phyloP scores from a whole-genome alignment of 2,797 vertebrate species.

The Melanotaenia boesemani region DNA sequence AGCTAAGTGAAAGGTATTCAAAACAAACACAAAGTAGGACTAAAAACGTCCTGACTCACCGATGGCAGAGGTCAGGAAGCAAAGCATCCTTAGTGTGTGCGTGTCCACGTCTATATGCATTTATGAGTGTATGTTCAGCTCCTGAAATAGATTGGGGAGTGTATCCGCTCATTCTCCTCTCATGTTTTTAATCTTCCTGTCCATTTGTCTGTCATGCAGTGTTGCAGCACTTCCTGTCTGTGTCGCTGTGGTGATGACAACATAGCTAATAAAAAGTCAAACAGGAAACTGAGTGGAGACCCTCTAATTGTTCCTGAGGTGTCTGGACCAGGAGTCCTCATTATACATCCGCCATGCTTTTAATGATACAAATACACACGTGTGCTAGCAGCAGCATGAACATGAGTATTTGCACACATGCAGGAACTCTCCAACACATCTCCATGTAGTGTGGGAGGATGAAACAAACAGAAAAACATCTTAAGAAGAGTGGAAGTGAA shows the following conservation, averaged over 20 bases:
- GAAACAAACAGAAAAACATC: slow-evolving; percentile 30
- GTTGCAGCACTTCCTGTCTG: slow-evolving; percentile 72
- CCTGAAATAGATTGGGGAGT: slow-evolving; percentile 76
- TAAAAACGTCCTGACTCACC: slow-evolving; percentile 66
- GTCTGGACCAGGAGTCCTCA: slow-evolving; percentile 65
- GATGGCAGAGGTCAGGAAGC: slow-evolving; percentile 63
- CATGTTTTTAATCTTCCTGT: slow-evolving; percentile 78
- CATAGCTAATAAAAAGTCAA: slow-evolving; percentile 77
- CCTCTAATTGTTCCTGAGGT: slow-evolving; percentile 78
- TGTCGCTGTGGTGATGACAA: slow-evolving; percentile 58
- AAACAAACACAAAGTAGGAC: slow-evolving; percentile 61
- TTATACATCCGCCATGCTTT: slow-evolving; percentile 57
- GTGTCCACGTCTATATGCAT: slow-evolving; percentile 17
- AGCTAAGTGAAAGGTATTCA: slow-evolving; percentile 65
- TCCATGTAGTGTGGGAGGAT: slow-evolving; percentile 25
- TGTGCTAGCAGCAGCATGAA: background rate
- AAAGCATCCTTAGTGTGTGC: slow-evolving; percentile 63
- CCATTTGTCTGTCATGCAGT: slow-evolving; percentile 75
- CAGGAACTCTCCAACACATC: slow-evolving; percentile 29
- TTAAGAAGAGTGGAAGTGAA: slow-evolving; percentile 40
- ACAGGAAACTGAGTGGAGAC: slow-evolving; percentile 75
- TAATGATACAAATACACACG: slow-evolving; percentile 43
- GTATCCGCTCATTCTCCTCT: slow-evolving; percentile 77
- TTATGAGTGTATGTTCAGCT: slow-evolving; percentile 55
- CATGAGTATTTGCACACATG: background rate